Conservation (phyloP, 2,113 vertebrate genomes). For the Pomatorhinus ruficollis region DNA sequence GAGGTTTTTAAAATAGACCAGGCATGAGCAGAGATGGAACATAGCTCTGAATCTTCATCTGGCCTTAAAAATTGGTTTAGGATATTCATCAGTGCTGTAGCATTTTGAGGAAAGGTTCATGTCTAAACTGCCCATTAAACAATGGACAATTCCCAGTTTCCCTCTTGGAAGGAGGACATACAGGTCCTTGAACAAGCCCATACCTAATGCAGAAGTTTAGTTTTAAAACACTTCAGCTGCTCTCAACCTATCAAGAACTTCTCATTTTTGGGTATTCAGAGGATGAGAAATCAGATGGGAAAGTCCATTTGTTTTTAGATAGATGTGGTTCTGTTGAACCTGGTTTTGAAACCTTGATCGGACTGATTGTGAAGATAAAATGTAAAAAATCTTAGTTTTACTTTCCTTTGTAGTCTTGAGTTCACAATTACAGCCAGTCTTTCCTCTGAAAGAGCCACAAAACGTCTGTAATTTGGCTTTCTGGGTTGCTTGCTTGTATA, state of each 20-base stretch:
- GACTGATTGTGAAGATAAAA: background rate
- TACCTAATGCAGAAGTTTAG: background rate
- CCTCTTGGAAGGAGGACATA: background rate
- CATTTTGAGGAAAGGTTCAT: background rate
- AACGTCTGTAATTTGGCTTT: background rate
- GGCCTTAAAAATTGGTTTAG: background rate
- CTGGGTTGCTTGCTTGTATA: background rate
- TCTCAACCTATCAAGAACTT: background rate
- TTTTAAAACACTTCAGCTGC: background rate
- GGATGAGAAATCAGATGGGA: background rate
- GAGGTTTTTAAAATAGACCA: background rate
- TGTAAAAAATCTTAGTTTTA: background rate
- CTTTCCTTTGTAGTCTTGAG: background rate
- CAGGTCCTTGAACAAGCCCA: background rate
- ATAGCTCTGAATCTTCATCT: background rate
- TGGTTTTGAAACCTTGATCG: background rate
- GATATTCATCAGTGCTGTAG: background rate
- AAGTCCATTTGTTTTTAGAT: background rate
- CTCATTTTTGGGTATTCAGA: background rate
- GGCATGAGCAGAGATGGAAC: background rate
- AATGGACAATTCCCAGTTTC: background rate
- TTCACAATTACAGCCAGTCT: background rate
- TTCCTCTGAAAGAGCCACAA: background rate
- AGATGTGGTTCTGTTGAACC: background rate
- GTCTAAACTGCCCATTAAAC: background rate